Conservation (phyloP, 2,797 vertebrate species). For the Spheniscus humboldti region DNA sequence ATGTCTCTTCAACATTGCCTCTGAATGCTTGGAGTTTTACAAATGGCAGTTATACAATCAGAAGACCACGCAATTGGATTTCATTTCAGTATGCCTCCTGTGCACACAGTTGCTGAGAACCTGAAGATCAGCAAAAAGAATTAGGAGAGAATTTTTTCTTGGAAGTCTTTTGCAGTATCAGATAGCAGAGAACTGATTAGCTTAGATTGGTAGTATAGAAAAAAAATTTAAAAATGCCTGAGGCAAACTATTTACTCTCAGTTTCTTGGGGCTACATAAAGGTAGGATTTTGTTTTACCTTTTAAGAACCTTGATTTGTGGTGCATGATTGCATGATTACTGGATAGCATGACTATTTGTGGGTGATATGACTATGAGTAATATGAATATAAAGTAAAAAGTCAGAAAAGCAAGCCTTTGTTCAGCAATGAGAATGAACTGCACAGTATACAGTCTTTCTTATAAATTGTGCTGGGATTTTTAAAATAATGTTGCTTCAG, state of each 20-base stretch:
- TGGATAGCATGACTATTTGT: neutral
- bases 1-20: slow-evolving; percentile 39
- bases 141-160: slow-evolving; percentile 35
- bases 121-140: slow-evolving; percentile 36
- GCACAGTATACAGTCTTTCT: neutral
- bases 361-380: neutral
- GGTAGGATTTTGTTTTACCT: slow-evolving; percentile 81
- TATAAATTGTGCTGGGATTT: neutral
- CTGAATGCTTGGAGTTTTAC: slow-evolving; percentile 48
- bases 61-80: slow-evolving; percentile 65
- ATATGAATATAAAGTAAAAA: neutral
- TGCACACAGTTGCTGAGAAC: slow-evolving; percentile 57
- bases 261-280: slow-evolving; percentile 99
- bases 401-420: neutral
- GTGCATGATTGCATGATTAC: slow-evolving; percentile 39
- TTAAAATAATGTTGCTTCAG: neutral
- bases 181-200: slow-evolving; percentile 52
- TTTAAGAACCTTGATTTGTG: slow-evolving; percentile 30
- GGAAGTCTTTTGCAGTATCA: slow-evolving; percentile 41
- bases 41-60: slow-evolving; percentile 69
- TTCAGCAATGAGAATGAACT: neutral
- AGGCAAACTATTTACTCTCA: slow-evolving; percentile 94
- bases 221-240: slow-evolving; percentile 89
- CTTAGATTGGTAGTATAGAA: slow-evolving; percentile 29
- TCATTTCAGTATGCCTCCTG: slow-evolving; percentile 49